Percentiles rank a stretch among this genome's conserved stretches.
phyloP scores from a whole-genome alignment of 2,113 vertebrate genomes.

The Ploceus nigricollis region DNA sequence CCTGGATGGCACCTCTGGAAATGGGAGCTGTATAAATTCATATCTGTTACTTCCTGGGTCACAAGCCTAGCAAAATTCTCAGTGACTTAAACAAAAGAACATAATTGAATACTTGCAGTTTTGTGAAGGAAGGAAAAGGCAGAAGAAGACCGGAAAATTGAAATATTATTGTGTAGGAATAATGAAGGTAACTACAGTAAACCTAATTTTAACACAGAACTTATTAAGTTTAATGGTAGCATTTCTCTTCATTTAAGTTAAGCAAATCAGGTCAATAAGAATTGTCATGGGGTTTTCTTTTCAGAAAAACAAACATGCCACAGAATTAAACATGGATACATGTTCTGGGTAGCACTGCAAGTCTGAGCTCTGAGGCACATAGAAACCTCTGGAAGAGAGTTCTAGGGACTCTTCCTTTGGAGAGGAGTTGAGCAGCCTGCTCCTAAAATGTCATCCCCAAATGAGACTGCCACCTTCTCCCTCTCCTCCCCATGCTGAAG shows the following conservation, averaged over 20 bases:
- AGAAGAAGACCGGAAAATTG: background rate
- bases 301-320: background rate
- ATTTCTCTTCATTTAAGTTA: background rate
- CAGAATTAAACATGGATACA: background rate
- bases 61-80: background rate
- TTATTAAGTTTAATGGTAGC: background rate
- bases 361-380: background rate
- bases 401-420: background rate
- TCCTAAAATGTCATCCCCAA: background rate
- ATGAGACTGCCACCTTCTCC: background rate
- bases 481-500: background rate
- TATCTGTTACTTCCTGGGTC: background rate
- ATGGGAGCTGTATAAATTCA: background rate
- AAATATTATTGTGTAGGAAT: background rate
- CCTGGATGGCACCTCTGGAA: background rate
- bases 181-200: background rate
- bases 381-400: background rate
- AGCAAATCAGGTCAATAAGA: background rate
- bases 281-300: background rate
- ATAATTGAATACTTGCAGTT: background rate
- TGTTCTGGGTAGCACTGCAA: background rate
- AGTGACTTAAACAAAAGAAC: background rate
- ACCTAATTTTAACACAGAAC: background rate
- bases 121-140: background rate
- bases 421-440: background rate